Percentiles rank a stretch among this genome's conserved stretches.
Conservation (phyloP, 2,797 vertebrate genomes). For the Caiman crocodilus region DNA sequence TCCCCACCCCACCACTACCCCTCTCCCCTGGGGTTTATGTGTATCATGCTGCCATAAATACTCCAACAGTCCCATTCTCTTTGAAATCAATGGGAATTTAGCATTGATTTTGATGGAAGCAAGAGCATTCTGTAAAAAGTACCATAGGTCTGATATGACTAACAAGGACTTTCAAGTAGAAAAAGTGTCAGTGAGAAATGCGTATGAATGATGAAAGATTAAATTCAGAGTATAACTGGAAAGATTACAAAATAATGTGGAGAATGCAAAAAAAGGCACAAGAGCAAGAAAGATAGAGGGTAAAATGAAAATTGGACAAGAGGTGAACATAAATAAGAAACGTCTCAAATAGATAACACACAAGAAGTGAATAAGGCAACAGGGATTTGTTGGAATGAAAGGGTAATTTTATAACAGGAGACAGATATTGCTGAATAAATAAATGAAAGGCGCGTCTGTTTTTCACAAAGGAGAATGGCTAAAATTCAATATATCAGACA, state of each 20-base stretch:
- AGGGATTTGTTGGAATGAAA: constrained; percentile 55
- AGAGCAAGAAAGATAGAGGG: constrained; percentile 26
- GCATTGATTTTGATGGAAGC: background rate
- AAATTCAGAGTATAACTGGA: constrained; percentile 34
- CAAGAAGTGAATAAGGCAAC: constrained; percentile 44
- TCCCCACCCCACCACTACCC: background rate
- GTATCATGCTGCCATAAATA: constrained; percentile 51
- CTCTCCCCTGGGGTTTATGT: background rate
- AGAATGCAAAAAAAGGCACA: constrained; percentile 25
- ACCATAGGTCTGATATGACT: constrained; percentile 36
- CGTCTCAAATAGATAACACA: constrained; percentile 45
- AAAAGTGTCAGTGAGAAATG: constrained; percentile 15
- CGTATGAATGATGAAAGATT: background rate
- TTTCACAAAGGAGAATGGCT: constrained; percentile 16
- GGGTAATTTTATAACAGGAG: constrained; percentile 43
- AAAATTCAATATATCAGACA: background rate
- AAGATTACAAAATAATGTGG: constrained; percentile 43
- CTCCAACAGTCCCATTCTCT: constrained; percentile 28
- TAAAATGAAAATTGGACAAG: constrained; percentile 44
- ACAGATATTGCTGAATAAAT: constrained; percentile 44
- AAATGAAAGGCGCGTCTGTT: constrained; percentile 28
- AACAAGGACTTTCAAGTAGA: background rate
- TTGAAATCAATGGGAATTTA: constrained; percentile 52
- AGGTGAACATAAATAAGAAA: constrained; percentile 46
- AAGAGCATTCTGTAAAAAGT: constrained; percentile 12